phyloP scores from a whole-genome alignment of 2,113 vertebrate species.

The Sebastes fasciatus region DNA sequence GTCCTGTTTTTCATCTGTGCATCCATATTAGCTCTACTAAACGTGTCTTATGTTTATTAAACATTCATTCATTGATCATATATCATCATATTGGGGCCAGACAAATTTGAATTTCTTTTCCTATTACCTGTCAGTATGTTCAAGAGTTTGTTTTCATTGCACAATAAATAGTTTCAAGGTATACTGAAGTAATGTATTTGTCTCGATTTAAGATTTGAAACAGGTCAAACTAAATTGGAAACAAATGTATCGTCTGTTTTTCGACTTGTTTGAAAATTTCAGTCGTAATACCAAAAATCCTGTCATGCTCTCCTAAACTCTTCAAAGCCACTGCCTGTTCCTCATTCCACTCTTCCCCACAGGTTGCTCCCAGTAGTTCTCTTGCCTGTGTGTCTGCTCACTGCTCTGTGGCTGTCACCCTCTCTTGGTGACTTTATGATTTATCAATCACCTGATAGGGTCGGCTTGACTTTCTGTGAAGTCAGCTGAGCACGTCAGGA shows the following conservation, averaged over 20 bases:
- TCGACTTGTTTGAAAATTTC: background rate
- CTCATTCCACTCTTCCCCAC: background rate
- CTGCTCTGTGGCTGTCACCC: slow-evolving; percentile 12
- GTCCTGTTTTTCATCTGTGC: background rate
- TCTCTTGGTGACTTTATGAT: slow-evolving; percentile 19
- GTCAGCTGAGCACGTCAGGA: slow-evolving; percentile 31
- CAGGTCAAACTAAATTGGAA: background rate
- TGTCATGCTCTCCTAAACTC: background rate
- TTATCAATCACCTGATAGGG: slow-evolving; percentile 37
- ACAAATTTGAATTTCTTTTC: background rate
- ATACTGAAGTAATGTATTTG: background rate
- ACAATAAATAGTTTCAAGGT: background rate
- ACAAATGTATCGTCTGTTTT: background rate
- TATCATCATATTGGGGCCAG: background rate
- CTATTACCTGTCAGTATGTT: background rate
- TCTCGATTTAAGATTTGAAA: background rate
- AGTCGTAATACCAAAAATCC: background rate
- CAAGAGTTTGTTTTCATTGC: background rate
- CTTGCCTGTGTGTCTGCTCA: background rate
- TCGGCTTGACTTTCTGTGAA: slow-evolving; percentile 35
- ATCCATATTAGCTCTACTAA: background rate
- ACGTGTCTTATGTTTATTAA: background rate
- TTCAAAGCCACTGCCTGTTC: slow-evolving; percentile 1
- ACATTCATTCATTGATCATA: background rate
- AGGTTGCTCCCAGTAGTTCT: background rate